phyloP scores from a whole-genome alignment of 2,888 invertebrate species.

The Linnaemya vulpina region DNA sequence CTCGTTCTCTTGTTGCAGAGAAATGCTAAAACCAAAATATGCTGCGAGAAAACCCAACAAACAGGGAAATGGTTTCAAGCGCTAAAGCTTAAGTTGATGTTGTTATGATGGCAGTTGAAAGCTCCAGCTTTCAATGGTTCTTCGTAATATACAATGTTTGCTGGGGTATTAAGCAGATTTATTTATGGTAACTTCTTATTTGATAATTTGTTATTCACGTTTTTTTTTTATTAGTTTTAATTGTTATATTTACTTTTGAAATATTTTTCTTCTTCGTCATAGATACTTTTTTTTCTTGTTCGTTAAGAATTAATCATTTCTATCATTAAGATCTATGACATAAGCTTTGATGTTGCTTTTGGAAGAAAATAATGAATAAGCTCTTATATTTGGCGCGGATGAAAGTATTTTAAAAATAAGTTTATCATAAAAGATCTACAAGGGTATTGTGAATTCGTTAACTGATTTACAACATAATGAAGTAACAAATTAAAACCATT shows the following conservation, averaged over 20 bases:
- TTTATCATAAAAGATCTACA: not conserved
- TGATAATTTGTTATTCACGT: not conserved
- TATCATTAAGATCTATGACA: not conserved
- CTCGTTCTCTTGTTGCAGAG: conserved; percentile 7
- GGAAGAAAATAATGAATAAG: not conserved
- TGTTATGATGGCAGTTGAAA: not conserved
- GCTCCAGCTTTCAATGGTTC: not conserved
- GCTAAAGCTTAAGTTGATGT: not conserved
- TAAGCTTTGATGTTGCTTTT: not conserved
- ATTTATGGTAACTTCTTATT: not conserved
- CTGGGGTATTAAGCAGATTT: conserved; percentile 7
- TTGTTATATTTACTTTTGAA: not conserved
- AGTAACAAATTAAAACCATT: not conserved
- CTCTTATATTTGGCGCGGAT: not conserved
- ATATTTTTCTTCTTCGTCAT: conserved; percentile 3
- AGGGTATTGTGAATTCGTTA: not conserved
- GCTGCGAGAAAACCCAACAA: not conserved
- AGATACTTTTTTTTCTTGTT: no score
- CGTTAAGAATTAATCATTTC: conserved; percentile 35
- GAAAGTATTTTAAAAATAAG: not conserved
- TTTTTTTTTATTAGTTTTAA: not conserved
- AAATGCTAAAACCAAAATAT: not conserved
- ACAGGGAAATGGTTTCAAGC: not conserved
- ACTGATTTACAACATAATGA: not conserved
- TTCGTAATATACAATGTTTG: not conserved